These are phyloP conservation scores for Myripristis murdjan DNA, from an alignment of 2,797 vertebrate species.

Conservation along the genomic window DNA sequence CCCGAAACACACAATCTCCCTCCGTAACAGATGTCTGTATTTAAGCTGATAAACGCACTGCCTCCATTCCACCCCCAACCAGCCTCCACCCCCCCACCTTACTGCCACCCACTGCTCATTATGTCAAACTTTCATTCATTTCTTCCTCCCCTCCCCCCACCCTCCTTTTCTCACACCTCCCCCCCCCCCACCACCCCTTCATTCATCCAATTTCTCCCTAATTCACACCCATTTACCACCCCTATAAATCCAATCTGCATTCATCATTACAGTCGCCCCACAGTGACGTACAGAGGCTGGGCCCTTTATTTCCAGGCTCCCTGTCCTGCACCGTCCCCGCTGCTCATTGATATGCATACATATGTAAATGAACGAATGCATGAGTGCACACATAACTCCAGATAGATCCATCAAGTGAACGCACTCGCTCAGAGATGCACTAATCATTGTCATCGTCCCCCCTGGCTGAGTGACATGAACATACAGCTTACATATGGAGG, in stretches of 20 bases:
- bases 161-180: conserved; percentile 36
- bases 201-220: conserved; percentile 81
- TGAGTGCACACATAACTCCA: conserved; percentile 63
- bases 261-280: conserved; percentile 70
- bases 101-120: conserved; percentile 81
- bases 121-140: conserved; percentile 88
- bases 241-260: conserved; percentile 76
- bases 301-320: conserved; percentile 21
- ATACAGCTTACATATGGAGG: conserved; percentile 41
- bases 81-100: conserved; percentile 51
- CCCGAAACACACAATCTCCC: conserved; percentile 66
- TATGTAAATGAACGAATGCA: conserved; percentile 73
- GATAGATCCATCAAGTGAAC: conserved; percentile 73
- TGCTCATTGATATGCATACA: conserved; percentile 58
- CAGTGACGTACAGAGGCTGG: conserved; percentile 65
- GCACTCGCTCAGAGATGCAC: conserved; percentile 47
- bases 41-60: conserved; percentile 86
- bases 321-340: conserved; percentile 29
- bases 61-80: conserved; percentile 71
- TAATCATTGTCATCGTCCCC: conserved; percentile 67
- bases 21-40: conserved; percentile 87
- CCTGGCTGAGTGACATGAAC: conserved; percentile 34
- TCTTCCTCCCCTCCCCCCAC: conserved; percentile 60
- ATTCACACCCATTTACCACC: conserved; percentile 81
- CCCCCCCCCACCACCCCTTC: conserved; percentile 47